A percentile compares a stretch with the other conserved stretches of the same genome.
Conservation (phyloP, 2,888 invertebrate species). For the Folsomia manolachei region DNA sequence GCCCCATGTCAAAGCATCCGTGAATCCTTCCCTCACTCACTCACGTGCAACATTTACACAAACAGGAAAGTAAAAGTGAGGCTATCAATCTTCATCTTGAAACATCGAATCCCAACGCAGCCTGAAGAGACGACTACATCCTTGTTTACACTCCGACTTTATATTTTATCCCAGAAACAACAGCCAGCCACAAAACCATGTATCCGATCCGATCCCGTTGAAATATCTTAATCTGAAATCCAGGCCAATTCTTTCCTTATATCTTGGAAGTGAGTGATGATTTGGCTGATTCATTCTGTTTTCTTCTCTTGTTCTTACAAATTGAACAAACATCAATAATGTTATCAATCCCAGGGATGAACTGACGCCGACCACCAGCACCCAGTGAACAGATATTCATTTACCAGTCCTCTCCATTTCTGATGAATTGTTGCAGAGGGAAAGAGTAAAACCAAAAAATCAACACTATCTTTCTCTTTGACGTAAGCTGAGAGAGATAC, state of each 20-base stretch:
- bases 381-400: not conserved
- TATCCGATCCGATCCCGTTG: too few relatives aligned
- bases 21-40: not conserved
- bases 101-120: not conserved
- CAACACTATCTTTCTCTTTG: not conserved
- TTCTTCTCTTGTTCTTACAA: not conserved
- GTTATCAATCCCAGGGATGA: not conserved
- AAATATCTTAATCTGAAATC: not conserved
- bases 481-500: too few relatives aligned
- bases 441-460: slow-evolving; percentile 7
- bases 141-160: not conserved
- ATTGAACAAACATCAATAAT: slow-evolving; percentile 3
- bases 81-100: slow-evolving; percentile 2
- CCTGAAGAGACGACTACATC: not conserved
- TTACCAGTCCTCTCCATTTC: not conserved
- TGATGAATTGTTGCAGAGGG: not conserved
- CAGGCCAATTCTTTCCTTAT: not conserved
- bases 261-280: not conserved
- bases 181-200: not conserved
- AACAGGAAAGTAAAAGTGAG: not conserved
- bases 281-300: not conserved
- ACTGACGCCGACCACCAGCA: not conserved
- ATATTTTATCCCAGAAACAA: not conserved
- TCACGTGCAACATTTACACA: slow-evolving; percentile 1
- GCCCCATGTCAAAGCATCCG: too few relatives aligned